These are phyloP conservation scores for Chrysotoxum bicinctum DNA, from an alignment of 2,888 invertebrate genomes.

Conservation along the genomic window DNA sequence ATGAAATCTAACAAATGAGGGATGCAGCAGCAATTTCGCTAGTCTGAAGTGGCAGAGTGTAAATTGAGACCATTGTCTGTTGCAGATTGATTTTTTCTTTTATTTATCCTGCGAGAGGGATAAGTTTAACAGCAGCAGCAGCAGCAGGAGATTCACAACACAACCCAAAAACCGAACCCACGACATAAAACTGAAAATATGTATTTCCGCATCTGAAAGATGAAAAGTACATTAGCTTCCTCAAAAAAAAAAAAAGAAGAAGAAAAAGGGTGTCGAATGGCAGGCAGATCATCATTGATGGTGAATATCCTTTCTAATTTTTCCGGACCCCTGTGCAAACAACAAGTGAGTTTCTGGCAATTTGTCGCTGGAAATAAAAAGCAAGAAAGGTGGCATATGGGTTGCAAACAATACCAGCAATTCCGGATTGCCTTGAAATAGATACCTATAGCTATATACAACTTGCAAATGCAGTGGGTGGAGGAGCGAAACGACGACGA, in stretches of 20 bases:
- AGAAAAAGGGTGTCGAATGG: slow-evolving; percentile 62
- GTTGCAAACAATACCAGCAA: slow-evolving; percentile 67
- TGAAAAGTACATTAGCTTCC: slow-evolving; percentile 67
- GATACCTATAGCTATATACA: slow-evolving; percentile 40
- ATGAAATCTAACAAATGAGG: slow-evolving; percentile 13
- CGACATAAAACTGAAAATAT: slow-evolving; percentile 47
- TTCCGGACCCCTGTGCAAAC: slow-evolving; percentile 65
- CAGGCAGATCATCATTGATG: slow-evolving; percentile 31
- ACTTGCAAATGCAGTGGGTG: slow-evolving; percentile 35
- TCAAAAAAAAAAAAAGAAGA: background rate
- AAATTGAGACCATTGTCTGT: slow-evolving; percentile 71
- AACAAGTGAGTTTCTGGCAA: slow-evolving; percentile 68
- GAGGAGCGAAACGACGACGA: background rate
- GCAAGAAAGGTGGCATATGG: slow-evolving; percentile 71
- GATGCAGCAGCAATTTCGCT: slow-evolving; percentile 25
- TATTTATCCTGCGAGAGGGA: slow-evolving; percentile 48
- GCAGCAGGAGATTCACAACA: background rate
- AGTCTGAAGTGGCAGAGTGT: slow-evolving; percentile 68
- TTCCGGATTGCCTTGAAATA: slow-evolving; percentile 57
- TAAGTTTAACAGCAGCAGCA: slow-evolving; percentile 17
- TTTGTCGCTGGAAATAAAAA: slow-evolving; percentile 50
- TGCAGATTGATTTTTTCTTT: slow-evolving; percentile 62
- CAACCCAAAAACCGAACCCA: slow-evolving; percentile 8
- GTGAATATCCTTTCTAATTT: slow-evolving; percentile 59
- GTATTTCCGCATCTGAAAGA: slow-evolving; percentile 67